Evolutionary conservation across 2,888 invertebrate species (phyloP), one percentile per base, ranked within the genome.

Genomic region (Acrobasis suavella): DNA sequence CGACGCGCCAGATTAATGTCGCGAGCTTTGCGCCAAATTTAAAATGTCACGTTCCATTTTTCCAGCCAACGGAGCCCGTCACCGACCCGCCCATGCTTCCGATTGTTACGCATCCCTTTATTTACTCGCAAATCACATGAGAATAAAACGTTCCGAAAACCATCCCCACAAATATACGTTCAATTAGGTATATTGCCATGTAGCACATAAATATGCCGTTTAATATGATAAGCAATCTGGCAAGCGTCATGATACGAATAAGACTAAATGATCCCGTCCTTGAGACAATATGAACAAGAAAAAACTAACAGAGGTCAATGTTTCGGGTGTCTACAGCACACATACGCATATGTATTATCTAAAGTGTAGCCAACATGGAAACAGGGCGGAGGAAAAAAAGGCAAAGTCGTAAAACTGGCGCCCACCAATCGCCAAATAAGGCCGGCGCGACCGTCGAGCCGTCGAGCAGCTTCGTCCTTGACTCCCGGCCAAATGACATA

Each of bases 351-450:
- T 76, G 78, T 83, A 81, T 83, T 82, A 86, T 82, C 81, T 81
- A 77, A 85, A 86, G 76, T 82, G 80, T 80, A 84, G 80, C 81
- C 78, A 81, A 85, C 83, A 86, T 88, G 78, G 84, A 86, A 87
- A 89, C 87, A 76, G 82, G 79, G 85, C 85, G 81, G 83, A 84
- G 85, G 85, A 89, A 90, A 87, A n/a, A 91, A 90, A 88, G 86
- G 86, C 89, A 81, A 88, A 88, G 92, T 88, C 89, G 82, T 92
- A 91, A 92, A 91, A 88, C 83, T 87, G 91, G 92, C 91, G 91
- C 91, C 91, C 91, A 91, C 91, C 90, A 89, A 90, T 89, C 81
- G 82, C 89, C 90, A 88, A 92, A 92, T 91, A 91, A 90, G 92
- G 92, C 85, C 86, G 79, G 85, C 86, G 81, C 81, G 87, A 85